Evolutionary conservation across 2,797 vertebrate species (phyloP).

Genomic region (Notoglanidium macrostoma): DNA sequence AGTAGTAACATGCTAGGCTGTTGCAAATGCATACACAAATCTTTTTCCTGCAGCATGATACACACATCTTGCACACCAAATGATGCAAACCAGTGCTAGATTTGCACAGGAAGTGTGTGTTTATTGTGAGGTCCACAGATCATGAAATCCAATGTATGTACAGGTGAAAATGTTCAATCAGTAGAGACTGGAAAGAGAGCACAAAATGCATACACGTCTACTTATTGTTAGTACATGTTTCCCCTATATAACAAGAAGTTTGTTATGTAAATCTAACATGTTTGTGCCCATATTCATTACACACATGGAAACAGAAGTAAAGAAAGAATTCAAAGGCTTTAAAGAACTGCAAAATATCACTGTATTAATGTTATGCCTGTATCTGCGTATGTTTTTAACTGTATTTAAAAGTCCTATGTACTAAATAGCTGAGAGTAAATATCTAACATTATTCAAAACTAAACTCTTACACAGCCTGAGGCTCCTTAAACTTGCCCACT

Average conservation of each 20-base stretch:
- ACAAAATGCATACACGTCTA: background rate
- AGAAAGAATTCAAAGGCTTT: too few species aligned
- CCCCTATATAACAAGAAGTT: background rate
- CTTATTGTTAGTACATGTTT: background rate
- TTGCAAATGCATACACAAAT: background rate
- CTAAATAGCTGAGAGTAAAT: background rate
- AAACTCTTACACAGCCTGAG: slow-evolving; percentile 71
- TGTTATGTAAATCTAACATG: background rate
- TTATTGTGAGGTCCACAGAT: background rate
- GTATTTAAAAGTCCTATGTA: background rate
- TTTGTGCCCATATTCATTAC: background rate
- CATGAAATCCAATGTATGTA: background rate
- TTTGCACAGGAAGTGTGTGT: background rate
- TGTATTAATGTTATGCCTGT: background rate
- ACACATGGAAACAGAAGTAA: too few species aligned
- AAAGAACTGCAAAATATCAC: background rate
- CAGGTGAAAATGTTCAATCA: background rate
- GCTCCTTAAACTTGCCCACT: slow-evolving; percentile 84
- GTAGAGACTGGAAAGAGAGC: background rate
- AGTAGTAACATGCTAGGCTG: background rate
- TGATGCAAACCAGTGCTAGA: background rate
- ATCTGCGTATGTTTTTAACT: background rate
- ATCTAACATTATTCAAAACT: background rate
- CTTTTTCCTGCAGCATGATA: background rate
- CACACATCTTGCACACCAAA: background rate